Evolutionary conservation across 2,113 vertebrate genomes (phyloP).

Genomic region (Chionodraco myersi): DNA sequence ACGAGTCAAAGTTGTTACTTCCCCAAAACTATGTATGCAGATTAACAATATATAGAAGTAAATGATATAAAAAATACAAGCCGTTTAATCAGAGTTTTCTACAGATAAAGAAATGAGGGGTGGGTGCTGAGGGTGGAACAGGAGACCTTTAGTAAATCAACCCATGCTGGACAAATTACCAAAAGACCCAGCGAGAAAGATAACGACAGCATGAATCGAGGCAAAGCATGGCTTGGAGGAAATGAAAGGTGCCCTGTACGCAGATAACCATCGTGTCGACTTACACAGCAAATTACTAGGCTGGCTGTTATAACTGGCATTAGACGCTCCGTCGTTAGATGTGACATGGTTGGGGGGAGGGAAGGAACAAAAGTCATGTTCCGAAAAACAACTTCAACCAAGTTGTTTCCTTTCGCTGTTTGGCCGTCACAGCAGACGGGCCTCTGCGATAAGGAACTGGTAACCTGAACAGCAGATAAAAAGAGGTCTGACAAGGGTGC

Average conservation of each 20-base stretch:
- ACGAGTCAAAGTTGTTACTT: slow-evolving; percentile 20
- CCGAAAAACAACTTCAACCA: slow-evolving; percentile 79
- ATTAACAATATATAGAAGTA: slow-evolving; percentile 17
- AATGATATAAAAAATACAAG: slow-evolving; percentile 34
- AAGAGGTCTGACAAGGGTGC: slow-evolving; percentile 61
- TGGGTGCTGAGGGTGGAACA: slow-evolving; percentile 32
- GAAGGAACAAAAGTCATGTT: slow-evolving; percentile 66
- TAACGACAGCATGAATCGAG: slow-evolving; percentile 62
- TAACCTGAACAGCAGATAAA: slow-evolving; percentile 79
- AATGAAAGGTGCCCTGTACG: slow-evolving; percentile 75
- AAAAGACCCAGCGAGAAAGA: slow-evolving; percentile 63
- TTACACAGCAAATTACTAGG: slow-evolving; percentile 80
- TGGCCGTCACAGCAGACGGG: slow-evolving; percentile 38
- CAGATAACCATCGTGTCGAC: slow-evolving; percentile 73
- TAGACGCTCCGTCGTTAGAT: slow-evolving; percentile 71
- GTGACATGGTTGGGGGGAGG: slow-evolving; percentile 53
- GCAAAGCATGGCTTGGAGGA: slow-evolving; percentile 65
- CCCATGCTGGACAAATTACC: slow-evolving; percentile 68
- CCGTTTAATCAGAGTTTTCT: slow-evolving; percentile 57
- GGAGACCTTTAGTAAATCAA: slow-evolving; percentile 72
- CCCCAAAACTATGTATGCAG: slow-evolving; percentile 6
- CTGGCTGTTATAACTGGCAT: slow-evolving; percentile 77
- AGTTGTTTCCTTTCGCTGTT: slow-evolving; percentile 81
- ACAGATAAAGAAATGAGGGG: slow-evolving; percentile 58
- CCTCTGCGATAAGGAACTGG: slow-evolving; percentile 84